Percentiles rank a stretch among this genome's conserved stretches.
phyloP scores from a whole-genome alignment of 2,888 invertebrate genomes.

The Auanema freiburgensis region DNA sequence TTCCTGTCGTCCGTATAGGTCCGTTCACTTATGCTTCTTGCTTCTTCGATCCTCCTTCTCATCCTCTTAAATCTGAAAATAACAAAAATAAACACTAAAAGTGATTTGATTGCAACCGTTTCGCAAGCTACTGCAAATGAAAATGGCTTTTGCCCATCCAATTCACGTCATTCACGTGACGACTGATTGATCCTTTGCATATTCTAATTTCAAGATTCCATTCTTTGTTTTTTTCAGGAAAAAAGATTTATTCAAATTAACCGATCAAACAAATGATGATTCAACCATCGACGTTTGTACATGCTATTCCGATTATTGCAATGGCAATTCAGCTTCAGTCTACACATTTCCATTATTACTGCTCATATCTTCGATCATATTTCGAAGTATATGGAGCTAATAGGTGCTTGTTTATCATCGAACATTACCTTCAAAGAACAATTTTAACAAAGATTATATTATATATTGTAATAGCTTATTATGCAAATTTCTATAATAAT shows the following conservation, averaged over 20 bases:
- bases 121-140: background rate
- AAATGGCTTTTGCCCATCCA: background rate
- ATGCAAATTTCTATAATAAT: no score
- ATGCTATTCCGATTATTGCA: constrained; percentile 60
- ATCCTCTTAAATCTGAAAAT: background rate
- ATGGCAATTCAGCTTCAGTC: constrained; percentile 61
- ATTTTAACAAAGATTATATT: no score
- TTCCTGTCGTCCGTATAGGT: constrained; percentile 55
- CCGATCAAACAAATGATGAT: constrained; percentile 49
- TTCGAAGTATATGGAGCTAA: no score
- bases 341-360: constrained; percentile 7
- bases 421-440: no score
- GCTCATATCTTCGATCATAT: background rate
- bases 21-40: background rate
- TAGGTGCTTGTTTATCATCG: no score
- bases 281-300: constrained; percentile 58
- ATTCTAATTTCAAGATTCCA: background rate
- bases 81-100: background rate
- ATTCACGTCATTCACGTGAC: background rate
- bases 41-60: no score
- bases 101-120: background rate
- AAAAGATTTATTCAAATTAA: constrained; percentile 57
- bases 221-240: constrained; percentile 34
- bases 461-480: no score
- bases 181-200: background rate